phyloP scores from a whole-genome alignment of 2,888 invertebrate genomes.

The Macaria notata region DNA sequence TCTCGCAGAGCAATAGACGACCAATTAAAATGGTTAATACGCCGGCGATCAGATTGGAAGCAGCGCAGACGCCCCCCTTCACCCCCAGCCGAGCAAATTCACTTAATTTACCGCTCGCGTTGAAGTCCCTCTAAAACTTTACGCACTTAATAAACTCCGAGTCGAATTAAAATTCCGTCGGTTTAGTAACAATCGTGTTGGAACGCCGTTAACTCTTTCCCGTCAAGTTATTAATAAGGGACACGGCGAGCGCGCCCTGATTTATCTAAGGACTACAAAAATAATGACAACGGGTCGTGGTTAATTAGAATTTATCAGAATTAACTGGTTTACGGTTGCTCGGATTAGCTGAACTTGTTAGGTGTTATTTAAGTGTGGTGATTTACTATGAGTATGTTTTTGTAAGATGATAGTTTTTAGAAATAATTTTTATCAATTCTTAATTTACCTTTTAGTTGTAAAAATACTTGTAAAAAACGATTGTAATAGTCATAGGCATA shows the following conservation, averaged over 20 bases:
- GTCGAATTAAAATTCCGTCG: slow-evolving; percentile 79
- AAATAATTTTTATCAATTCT: too few species aligned
- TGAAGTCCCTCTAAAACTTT: slow-evolving; percentile 71
- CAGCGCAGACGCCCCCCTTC: slow-evolving; percentile 38
- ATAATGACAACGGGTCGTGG: slow-evolving; percentile 49
- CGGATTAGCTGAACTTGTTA: slow-evolving; percentile 38
- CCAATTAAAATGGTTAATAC: slow-evolving; percentile 59
- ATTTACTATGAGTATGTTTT: too few species aligned
- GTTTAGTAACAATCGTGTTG: slow-evolving; percentile 76
- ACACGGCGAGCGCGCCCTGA: slow-evolving; percentile 58
- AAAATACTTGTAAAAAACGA: too few species aligned
- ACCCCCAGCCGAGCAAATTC: slow-evolving; percentile 59
- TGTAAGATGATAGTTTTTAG: too few species aligned
- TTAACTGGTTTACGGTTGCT: slow-evolving; percentile 54
- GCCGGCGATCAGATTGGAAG: slow-evolving; percentile 61
- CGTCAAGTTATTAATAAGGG: slow-evolving; percentile 68
- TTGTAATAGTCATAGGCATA: too few species aligned
- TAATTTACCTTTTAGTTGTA: too few species aligned
- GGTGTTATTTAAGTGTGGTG: too few species aligned
- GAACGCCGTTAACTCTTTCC: slow-evolving; percentile 72
- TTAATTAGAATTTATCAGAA: slow-evolving; percentile 66
- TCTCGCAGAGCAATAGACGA: slow-evolving; percentile 31
- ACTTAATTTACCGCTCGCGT: slow-evolving; percentile 71
- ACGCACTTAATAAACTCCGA: slow-evolving; percentile 79
- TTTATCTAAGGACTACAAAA: slow-evolving; percentile 54